phyloP scores from a whole-genome alignment of 2,888 invertebrate species.

The Druceiella hillmani region DNA sequence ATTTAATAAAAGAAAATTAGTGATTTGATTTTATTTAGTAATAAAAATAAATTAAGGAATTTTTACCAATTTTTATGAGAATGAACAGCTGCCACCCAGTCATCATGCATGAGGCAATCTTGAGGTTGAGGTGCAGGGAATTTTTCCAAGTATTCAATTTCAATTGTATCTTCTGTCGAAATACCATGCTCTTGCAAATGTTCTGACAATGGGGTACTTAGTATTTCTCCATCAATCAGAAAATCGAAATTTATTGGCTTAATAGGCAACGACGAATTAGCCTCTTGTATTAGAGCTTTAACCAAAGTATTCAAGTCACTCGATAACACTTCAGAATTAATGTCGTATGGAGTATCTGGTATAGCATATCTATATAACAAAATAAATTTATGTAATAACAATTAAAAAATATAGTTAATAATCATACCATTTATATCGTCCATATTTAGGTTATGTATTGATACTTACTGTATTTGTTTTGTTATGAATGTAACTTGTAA shows the following conservation, averaged over 20 bases:
- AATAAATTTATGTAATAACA: constrained; percentile 2
- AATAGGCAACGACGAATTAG: constrained; percentile 29
- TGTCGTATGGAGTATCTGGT: constrained; percentile 78
- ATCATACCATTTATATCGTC: constrained; percentile 1
- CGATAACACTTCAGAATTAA: constrained; percentile 65
- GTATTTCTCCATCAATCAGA: constrained; percentile 75
- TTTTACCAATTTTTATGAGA: constrained; percentile 67
- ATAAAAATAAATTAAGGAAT: no score
- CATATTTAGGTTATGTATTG: no score
- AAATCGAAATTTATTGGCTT: constrained; percentile 78
- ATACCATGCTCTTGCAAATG: constrained; percentile 71
- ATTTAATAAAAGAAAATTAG: no score
- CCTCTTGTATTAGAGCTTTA: constrained; percentile 69
- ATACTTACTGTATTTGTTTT: constrained; percentile 73
- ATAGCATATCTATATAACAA: constrained; percentile 68
- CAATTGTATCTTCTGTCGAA: constrained; percentile 78
- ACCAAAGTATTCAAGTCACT: constrained; percentile 71
- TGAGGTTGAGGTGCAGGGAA: constrained; percentile 89
- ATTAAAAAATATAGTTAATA: constrained; percentile 26
- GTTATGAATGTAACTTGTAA: constrained; percentile 74
- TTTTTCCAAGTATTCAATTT: constrained; percentile 87
- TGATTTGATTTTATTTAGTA: no score
- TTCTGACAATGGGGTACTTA: constrained; percentile 65
- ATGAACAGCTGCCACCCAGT: constrained; percentile 93
- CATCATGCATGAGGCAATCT: constrained; percentile 90